Percentiles rank a stretch among this genome's conserved stretches.
Conservation (phyloP, 2,113 vertebrate species). For the Chelonoidis abingdonii region DNA sequence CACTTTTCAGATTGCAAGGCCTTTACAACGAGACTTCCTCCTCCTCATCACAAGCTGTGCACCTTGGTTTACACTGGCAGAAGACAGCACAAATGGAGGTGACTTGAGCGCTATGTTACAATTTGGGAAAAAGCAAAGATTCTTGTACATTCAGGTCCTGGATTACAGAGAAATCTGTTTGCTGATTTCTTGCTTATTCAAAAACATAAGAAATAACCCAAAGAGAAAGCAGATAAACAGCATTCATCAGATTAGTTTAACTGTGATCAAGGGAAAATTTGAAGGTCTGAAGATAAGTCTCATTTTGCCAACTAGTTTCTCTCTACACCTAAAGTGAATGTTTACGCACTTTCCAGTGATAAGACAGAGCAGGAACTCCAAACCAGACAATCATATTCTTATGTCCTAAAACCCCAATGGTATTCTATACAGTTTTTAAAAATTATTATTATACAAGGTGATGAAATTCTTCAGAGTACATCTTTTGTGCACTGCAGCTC, state of each 20-base stretch:
- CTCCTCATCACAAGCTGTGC: neutral
- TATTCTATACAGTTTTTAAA: constrained; percentile 44
- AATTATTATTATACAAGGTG: constrained; percentile 45
- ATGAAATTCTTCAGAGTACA: constrained; percentile 31
- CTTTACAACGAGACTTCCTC: neutral
- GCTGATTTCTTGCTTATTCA: neutral
- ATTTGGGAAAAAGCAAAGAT: neutral
- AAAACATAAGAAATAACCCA: neutral
- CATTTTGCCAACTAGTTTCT: neutral
- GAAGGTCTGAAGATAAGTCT: neutral
- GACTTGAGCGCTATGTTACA: neutral
- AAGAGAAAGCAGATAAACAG: neutral
- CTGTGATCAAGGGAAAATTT: neutral
- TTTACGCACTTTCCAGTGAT: neutral
- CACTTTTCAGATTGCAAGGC: neutral
- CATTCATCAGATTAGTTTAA: too few species aligned
- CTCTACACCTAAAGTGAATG: neutral
- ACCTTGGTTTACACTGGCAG: neutral
- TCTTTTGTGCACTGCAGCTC: constrained; percentile 16
- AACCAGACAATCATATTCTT: neutral
- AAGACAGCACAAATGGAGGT: neutral
- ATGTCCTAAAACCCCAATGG: neutral
- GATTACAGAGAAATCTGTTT: neutral
- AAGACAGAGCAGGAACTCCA: neutral
- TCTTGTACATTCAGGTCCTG: neutral